Evolutionary conservation across 2,797 vertebrate species (phyloP), one percentile per base, ranked within the genome.

Genomic region (Lutjanus argentimaculatus): DNA sequence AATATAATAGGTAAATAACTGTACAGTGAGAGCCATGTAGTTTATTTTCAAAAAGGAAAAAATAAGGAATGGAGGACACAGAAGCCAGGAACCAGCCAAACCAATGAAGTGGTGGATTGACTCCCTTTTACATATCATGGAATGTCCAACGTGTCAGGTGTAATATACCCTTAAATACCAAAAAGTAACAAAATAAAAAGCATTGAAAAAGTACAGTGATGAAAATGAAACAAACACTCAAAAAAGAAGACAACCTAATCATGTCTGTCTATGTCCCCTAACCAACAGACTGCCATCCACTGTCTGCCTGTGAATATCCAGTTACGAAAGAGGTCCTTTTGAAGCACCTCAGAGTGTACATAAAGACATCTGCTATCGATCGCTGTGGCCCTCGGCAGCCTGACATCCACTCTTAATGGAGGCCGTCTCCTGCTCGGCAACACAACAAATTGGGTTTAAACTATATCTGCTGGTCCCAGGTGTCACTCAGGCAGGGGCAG

Each of bases 401-500:
- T 71, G 58, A 75, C 76, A 78, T 81, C 59, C 57, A 61, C 61
- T 71, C 82, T 83, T 87, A 87, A 87, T 87, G 77, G 73, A 88
- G 59, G 77, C 73, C 40, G 49, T 70, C 77, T 82, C 82, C 80
- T 82, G 79, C 70, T 80, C 66, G 65, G 64, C 66, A 85, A 86
- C 72, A 86, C 45, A 84, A 84, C 83, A 89, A 90, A 93, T 77
- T 75, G 78, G 75, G 65, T 88, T 91, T 78, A 91, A 82, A 80
- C 67, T 70, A 49, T 49, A 52, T 67, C 49, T 72, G 11, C 46
- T 51, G 57, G 52, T 74, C 79, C 61, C 77, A 77, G 52, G 75
- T 81, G 75, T 85, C 72, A 75, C 51, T 90, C 72, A 81, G 36
- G 45, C 63, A 22, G 43, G 48, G 75, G 63, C n/a, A 63, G 63